Evolutionary conservation across 2,888 invertebrate species (phyloP), one percentile per base, ranked within the genome.

Genomic region (Hipparchia semele): DNA sequence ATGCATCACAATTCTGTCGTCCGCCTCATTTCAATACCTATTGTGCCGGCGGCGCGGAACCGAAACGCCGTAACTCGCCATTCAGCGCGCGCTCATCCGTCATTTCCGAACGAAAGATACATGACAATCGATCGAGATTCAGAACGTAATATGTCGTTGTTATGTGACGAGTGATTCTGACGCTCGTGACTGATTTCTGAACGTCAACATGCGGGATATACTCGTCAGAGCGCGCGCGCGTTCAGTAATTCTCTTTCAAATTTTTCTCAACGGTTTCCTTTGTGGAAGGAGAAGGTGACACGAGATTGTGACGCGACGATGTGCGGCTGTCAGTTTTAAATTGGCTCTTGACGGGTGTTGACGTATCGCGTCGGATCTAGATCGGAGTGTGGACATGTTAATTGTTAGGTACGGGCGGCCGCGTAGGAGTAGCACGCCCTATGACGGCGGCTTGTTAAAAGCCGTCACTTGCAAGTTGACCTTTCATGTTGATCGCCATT

Each of bases 11-110:
- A 80, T 81, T 78, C 78, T 75, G 77, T 79, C 81, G 79, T 73
- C 82, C 83, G 85, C 82, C 86, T 88, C 88, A 87, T 91, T 90
- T 90, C 91, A 92, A 92, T 92, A 87, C 86, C 86, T 86, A 93
- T 93, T 93, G 93, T 94, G 76, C 39, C 75, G 79, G 74, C 79
- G 79, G 77, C 78, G 76, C 81, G 79, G 80, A 62, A 76, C 78
- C 81, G 81, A 81, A 89, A 88, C 84, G 89, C 86, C 89, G 80
- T 85, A 90, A 87, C 84, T 83, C 53, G 84, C 78, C 80, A 82
- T 78, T 79, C 82, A 82, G 81, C 82, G 82, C 84, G 82, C 84
- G 82, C 85, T 86, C 90, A 90, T 90, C 88, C 86, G 89, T 90
- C 92, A 91, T 90, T 88, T 86, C 78, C 83, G 80, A 83, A 80